Evolutionary conservation across 2,797 vertebrate genomes (phyloP).

Genomic region (Notoglanidium macrostoma): DNA sequence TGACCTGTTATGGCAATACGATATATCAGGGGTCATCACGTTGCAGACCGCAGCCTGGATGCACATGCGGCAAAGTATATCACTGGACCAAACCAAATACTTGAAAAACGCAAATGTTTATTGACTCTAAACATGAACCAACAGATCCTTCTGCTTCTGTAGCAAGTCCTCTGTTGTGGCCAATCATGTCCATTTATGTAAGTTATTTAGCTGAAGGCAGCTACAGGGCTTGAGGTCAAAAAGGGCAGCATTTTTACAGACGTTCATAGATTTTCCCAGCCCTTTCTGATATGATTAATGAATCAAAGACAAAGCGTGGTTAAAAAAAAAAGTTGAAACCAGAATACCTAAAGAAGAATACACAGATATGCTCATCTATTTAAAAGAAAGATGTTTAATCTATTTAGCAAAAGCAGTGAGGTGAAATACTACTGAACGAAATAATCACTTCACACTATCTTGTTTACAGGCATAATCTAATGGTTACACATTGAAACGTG

Average conservation of each 20-base stretch:
- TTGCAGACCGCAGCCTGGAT: not conserved
- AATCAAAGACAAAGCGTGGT: not conserved
- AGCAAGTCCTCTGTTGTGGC: not conserved
- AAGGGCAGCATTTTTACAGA: not conserved
- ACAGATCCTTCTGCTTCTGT: not conserved
- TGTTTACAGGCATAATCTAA: not conserved
- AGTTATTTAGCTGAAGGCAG: not conserved
- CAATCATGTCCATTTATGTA: not conserved
- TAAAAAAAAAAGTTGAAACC: not conserved
- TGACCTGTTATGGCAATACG: constrained; percentile 43
- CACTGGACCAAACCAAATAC: not conserved
- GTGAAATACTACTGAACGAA: not conserved
- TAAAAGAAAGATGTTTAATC: not conserved
- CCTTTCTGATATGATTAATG: not conserved
- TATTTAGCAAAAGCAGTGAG: not conserved
- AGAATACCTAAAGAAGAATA: not conserved
- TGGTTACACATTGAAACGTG: not conserved
- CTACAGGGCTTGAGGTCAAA: not conserved
- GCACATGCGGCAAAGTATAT: not conserved
- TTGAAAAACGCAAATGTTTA: not conserved
- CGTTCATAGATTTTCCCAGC: not conserved
- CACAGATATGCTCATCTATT: not conserved
- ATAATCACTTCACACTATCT: not conserved
- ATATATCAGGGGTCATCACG: constrained; percentile 1
- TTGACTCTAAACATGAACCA: not conserved